These are phyloP conservation scores for Balearica regulorum DNA, from an alignment of 2,797 vertebrate genomes.

Conservation along the genomic window DNA sequence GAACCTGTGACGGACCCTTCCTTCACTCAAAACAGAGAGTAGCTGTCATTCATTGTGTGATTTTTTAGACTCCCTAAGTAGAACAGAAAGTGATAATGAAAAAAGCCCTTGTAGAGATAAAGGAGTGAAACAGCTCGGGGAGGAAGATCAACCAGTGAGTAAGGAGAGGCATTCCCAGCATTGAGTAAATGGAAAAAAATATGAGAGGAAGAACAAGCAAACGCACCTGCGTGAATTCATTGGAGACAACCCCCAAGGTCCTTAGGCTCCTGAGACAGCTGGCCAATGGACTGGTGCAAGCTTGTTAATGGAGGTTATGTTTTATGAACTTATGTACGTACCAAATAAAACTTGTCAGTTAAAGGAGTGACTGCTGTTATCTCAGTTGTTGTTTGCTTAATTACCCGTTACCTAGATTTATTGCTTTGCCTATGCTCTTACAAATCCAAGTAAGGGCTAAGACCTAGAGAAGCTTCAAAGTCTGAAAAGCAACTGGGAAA, in stretches of 20 bases:
- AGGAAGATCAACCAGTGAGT: background rate
- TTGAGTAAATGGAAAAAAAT: background rate
- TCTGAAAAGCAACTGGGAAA: background rate
- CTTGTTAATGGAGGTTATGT: background rate
- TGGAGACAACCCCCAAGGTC: background rate
- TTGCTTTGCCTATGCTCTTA: background rate
- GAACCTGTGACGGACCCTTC: background rate
- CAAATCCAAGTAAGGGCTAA: background rate
- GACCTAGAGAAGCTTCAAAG: background rate
- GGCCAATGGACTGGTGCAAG: background rate
- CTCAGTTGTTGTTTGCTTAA: background rate
- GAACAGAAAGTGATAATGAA: background rate
- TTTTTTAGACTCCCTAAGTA: background rate
- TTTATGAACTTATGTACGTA: background rate
- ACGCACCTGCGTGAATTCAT: background rate
- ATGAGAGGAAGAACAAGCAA: background rate
- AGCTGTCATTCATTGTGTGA: background rate
- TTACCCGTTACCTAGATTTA: background rate
- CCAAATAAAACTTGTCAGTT: background rate
- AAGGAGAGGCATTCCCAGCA: background rate
- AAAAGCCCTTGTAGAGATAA: background rate
- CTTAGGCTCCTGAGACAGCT: background rate
- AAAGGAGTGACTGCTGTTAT: background rate
- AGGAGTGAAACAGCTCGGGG: background rate
- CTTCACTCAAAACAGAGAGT: background rate